Base-by-base conservation (phyloP, 2,797 vertebrate species). In the Pseudochromis fuscus region DNA sequence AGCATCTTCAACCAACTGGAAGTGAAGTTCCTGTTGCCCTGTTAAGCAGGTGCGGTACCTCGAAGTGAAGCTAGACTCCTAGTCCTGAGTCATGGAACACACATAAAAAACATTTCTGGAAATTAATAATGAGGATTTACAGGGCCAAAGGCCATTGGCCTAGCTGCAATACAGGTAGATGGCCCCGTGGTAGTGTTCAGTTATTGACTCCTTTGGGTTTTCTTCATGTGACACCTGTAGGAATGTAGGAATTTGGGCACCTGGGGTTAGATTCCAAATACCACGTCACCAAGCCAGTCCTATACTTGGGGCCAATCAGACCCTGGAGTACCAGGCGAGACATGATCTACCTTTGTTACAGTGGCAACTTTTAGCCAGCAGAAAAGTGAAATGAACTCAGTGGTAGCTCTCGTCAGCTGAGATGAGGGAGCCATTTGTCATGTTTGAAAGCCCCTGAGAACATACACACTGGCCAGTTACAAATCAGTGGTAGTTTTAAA, bases 241-340 rank as follows among this genome's bases (percentile, higher is more conserved):
- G 11, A 59, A 15, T 61, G n/a, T n/a, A n/a, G n/a, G n/a, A 11
- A 27, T 71, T 49, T 67, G 31, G 56, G 31, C 44, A 73, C 40
- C 25, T 68, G 27, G 50, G 68, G 18, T 55, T 46, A 5, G 18
- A 71, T 63, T 38, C 44, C 15, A 69, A 63, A 75, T 53, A 45
- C 10, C 27, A 58, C 2, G 2, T 31, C n/a, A 6, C 38, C 37
- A 55, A 31, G 9, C 57, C n/a, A 53, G 31, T 35, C 23, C 53
- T 30, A 4, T 19, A 60, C 28, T 23, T 30, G 10, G 9, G 21
- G 13, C 18, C 37, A 35, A 12, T 31, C 6, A 46, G n/a, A 15
- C 56, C 13, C 16, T 45, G 16, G n/a, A 49, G 67, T 37, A 61
- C 45, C 25, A 30, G 6, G 65, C 13, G 19, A 67, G 71, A 74